Percentiles rank a stretch among this genome's conserved stretches.
Conservation (phyloP, 2,888 invertebrate genomes). For the Leptopilina drosophilae region DNA sequence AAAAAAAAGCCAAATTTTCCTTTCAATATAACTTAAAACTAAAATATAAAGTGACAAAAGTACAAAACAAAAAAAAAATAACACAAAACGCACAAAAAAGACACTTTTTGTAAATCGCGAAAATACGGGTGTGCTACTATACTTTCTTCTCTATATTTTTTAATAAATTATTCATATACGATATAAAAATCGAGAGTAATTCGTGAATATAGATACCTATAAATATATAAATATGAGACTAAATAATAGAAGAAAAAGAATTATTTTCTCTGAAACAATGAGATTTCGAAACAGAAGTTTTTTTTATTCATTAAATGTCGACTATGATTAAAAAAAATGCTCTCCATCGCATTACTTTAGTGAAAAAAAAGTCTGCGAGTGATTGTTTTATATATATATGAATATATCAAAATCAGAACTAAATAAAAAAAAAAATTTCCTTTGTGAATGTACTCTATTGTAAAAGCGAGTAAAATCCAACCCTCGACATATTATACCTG, state of each 20-base stretch:
- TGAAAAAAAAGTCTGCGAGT: constrained; percentile 24
- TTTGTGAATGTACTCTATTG: constrained; percentile 22
- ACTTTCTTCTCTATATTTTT: constrained; percentile 5
- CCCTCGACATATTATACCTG: constrained; percentile 10
- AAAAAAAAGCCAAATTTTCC: not conserved
- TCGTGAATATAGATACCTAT: not conserved
- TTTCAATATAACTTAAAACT: not conserved
- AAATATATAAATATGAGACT: not conserved
- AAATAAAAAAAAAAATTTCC: constrained; percentile 18
- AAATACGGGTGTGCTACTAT: not conserved
- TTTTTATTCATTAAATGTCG: not conserved
- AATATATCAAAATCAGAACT: not conserved
- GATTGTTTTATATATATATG: constrained; percentile 13
- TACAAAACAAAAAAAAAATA: not conserved
- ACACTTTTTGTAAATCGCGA: not conserved
- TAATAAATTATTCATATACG: not conserved
- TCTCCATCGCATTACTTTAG: not conserved
- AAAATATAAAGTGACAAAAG: not conserved
- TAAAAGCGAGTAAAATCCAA: not conserved
- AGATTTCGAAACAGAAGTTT: constrained; percentile 4
- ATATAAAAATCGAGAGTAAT: not conserved
- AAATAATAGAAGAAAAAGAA: not conserved
- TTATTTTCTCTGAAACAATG: constrained; percentile 17
- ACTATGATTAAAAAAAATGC: constrained; percentile 21
- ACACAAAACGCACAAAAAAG: not conserved